These are phyloP conservation scores for Oryctes rhinoceros DNA, from an alignment of 1,140 invertebrate genomes.

Conservation along the genomic window DNA sequence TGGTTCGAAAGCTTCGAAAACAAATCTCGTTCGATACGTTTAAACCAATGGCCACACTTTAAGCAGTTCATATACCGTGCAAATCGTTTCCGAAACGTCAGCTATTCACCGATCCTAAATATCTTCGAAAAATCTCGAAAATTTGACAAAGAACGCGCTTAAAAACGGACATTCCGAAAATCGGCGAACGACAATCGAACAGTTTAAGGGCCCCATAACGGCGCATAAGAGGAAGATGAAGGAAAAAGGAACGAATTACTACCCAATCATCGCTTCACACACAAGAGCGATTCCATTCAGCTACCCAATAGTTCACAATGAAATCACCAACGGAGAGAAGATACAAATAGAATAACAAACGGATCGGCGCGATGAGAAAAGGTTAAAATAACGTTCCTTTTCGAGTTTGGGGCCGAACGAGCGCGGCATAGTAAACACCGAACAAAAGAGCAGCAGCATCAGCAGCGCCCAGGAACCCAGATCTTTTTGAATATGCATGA, in stretches of 20 bases:
- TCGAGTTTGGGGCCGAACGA: conserved; percentile 22
- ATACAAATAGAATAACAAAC: conserved; percentile 41
- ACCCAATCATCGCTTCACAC: conserved; percentile 39
- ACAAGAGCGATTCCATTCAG: conserved; percentile 38
- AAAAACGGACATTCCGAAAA: background rate
- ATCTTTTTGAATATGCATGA: conserved; percentile 13
- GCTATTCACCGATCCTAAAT: background rate
- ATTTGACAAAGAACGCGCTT: conserved; percentile 31
- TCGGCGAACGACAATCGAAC: conserved; percentile 19
- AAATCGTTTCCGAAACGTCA: conserved; percentile 30
- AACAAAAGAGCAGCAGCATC: conserved; percentile 32
- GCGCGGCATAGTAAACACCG: conserved; percentile 12
- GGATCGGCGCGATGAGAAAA: conserved; percentile 18
- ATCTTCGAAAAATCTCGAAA: conserved; percentile 6
- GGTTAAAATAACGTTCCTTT: conserved; percentile 31
- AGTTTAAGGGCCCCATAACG: background rate
- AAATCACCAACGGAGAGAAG: conserved; percentile 33
- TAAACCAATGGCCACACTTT: background rate
- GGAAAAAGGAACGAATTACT: conserved; percentile 20
- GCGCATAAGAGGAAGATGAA: background rate
- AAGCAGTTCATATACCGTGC: background rate
- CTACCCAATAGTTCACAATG: conserved; percentile 11
- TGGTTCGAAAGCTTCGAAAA: conserved; percentile 11
- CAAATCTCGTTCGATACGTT: conserved; percentile 18
- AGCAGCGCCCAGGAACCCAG: conserved; percentile 9